These are phyloP conservation scores for Liolophura sinensis DNA, from an alignment of 1,140 invertebrate genomes.

Conservation along the genomic window DNA sequence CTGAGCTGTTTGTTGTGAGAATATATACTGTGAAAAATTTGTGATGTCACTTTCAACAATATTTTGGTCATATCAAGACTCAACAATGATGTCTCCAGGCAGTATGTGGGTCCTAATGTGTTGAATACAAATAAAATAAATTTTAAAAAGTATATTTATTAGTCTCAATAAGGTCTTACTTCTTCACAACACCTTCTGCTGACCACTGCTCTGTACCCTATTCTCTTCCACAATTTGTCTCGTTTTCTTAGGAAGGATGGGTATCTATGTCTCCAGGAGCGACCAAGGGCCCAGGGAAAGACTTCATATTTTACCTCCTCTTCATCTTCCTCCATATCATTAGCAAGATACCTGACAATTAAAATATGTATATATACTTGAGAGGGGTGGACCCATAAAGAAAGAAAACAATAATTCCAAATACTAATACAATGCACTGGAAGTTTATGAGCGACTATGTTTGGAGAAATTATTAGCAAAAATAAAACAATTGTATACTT, in stretches of 20 bases:
- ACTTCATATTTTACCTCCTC: conserved; percentile 63
- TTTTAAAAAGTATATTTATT: too few species aligned
- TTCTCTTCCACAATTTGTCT: conserved; percentile 60
- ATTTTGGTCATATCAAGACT: too few species aligned
- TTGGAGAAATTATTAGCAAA: neutral
- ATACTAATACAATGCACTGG: neutral
- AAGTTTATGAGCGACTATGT: neutral
- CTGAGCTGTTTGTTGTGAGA: neutral
- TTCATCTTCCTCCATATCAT: conserved; percentile 68
- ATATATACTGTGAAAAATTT: neutral
- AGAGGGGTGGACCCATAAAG: neutral
- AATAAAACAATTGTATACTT: conserved; percentile 44
- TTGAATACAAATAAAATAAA: too few species aligned
- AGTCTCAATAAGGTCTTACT: too few species aligned
- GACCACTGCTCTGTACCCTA: conserved; percentile 63
- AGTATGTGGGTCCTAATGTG: too few species aligned
- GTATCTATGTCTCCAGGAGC: conserved; percentile 55
- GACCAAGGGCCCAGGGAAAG: conserved; percentile 61
- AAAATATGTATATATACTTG: conserved; percentile 7
- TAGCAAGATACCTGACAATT: conserved; percentile 62
- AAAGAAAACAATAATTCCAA: neutral
- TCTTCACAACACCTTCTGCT: conserved; percentile 63
- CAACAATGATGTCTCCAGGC: too few species aligned
- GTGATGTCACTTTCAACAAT: too few species aligned
- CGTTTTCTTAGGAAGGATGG: conserved; percentile 53